Evolutionary conservation across 2,113 vertebrate genomes (phyloP), one percentile per base, ranked within the genome.

Genomic region (Gymnorhina tibicen): DNA sequence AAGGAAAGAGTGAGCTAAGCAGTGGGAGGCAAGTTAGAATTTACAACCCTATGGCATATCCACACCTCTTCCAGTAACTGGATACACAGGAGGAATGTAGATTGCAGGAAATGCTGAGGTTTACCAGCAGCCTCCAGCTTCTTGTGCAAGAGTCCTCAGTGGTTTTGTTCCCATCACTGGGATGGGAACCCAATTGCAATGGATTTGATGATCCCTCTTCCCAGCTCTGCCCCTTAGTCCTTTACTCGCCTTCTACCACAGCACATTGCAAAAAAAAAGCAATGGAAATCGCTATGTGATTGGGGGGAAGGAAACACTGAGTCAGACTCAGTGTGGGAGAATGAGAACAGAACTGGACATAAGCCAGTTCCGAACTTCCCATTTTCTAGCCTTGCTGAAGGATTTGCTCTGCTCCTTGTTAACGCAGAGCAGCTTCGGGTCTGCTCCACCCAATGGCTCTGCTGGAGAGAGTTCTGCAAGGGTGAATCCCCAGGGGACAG

Each of bases 51-150:
- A 42, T 50, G 85, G 75, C 74, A 94, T 52, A 80, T 72, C 87
- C 69, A 85, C 89, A 89, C 52, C 50, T 70, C 91, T 91, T 95
- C 85, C 89, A 79, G 87, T 91, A 95, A 95, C 66, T 89, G 87
- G 60, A 93, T 72, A 81, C 73, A 41, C 69, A 81, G 64, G 44
- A 93, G 44, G 66, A 95, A 75, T 10, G 6, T 1, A 28, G 62
- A 87, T 55, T 33, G 49, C 81, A 87, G 70, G 87, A 93, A 95
- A 82, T 42, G 21, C 67, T 85, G 75, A 93, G 85, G 82, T 67
- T 95, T 91, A 91, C 93, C 79, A 93, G 70, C 87, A 89, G 87
- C 59, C 67, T 93, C 49, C 12, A 10, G 66, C 58, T 87, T 82
- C 79, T 95, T 93, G 75, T 11, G 20, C 89, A 96, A 96, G 69